Conservation (phyloP, 2,888 invertebrate species). For the Pollenia amentaria region DNA sequence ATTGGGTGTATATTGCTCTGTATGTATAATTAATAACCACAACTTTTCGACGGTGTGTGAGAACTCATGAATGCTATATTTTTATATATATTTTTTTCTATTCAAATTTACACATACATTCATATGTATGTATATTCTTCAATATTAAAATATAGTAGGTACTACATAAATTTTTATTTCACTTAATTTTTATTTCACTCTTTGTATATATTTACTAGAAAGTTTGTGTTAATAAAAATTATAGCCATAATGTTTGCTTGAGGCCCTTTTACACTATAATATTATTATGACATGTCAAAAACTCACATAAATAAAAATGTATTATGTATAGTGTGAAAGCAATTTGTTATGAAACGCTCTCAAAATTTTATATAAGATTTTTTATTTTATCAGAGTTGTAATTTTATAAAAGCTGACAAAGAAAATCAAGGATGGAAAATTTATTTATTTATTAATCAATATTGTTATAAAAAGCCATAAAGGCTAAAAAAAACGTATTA, state of each 20-base stretch:
- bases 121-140: background rate
- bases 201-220: background rate
- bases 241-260: background rate
- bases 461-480: too few species aligned
- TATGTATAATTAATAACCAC: slow-evolving; percentile 7
- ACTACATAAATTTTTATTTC: too few species aligned
- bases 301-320: too few species aligned
- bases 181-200: background rate
- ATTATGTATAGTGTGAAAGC: background rate
- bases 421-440: too few species aligned
- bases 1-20: background rate
- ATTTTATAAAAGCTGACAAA: too few species aligned
- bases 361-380: too few species aligned
- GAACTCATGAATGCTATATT: background rate
- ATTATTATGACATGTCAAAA: too few species aligned
- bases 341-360: background rate
- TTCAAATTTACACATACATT: background rate
- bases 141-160: too few species aligned
- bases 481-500: too few species aligned
- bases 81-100: background rate
- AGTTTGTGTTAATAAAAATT: background rate
- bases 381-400: too few species aligned
- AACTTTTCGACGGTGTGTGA: background rate
- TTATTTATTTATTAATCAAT: too few species aligned
- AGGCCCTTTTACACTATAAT: too few species aligned